A percentile compares a stretch with the other conserved stretches of the same genome.
phyloP scores from a whole-genome alignment of 2,797 vertebrate genomes.

The Xerus rutilus region DNA sequence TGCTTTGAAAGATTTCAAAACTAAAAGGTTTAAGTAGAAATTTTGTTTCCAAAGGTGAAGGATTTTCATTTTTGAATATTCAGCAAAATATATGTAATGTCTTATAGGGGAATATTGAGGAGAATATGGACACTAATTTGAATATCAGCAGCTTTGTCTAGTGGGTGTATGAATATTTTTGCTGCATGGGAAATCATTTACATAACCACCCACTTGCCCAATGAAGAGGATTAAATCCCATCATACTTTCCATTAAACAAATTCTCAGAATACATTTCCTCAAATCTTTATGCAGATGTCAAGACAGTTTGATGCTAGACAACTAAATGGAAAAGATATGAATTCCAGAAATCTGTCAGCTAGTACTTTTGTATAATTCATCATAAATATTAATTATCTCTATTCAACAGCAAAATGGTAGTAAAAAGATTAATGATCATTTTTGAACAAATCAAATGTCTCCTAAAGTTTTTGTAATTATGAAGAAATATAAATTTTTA shows the following conservation, averaged over 20 bases:
- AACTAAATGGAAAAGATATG: not conserved
- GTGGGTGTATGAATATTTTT: not conserved
- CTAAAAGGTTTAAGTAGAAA: slow-evolving; percentile 64
- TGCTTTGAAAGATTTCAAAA: slow-evolving; percentile 51
- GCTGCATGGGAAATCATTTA: slow-evolving; percentile 21
- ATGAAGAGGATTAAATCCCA: not conserved
- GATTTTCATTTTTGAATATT: slow-evolving; percentile 63
- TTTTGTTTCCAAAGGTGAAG: slow-evolving; percentile 50
- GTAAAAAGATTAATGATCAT: not conserved
- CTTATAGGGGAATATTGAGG: not conserved
- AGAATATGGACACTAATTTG: not conserved
- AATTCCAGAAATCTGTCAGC: slow-evolving; percentile 35
- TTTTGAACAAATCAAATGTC: not conserved
- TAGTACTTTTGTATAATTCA: not conserved
- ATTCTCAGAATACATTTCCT: not conserved
- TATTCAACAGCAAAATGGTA: slow-evolving; percentile 23
- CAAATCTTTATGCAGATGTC: slow-evolving; percentile 37
- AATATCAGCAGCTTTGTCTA: slow-evolving; percentile 50
- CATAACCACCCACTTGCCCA: not conserved
- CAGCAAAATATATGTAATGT: not conserved
- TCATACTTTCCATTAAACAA: slow-evolving; percentile 37
- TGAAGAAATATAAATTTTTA: not conserved
- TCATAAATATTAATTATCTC: not conserved
- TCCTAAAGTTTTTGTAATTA: not conserved
- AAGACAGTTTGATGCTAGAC: slow-evolving; percentile 52